Base-by-base conservation (phyloP, 2,888 invertebrate genomes). In the Pasiphila rectangulata region DNA sequence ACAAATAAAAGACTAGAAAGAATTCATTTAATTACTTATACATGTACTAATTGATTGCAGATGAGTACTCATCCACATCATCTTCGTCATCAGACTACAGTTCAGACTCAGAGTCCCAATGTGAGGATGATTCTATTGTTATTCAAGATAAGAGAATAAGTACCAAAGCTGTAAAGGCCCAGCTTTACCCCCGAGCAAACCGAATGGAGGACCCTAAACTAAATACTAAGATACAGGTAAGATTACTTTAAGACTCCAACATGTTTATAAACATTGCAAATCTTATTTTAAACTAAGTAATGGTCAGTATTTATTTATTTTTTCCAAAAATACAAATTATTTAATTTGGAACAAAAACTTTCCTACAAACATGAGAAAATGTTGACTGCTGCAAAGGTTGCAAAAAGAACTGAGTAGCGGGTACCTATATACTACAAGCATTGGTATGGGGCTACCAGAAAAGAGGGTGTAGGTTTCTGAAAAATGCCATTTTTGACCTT, bases 201-300 rank as follows among this genome's bases (percentile, higher is more conserved):
- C 70, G 89, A 32, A 83, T 80, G 76, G 87, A 88, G 52, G 80
- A 86, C 34, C 87, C 88, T 34, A 71, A 68, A 50, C 62, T 89
- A 30, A 86, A 84, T 59, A 65, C 64, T 61, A 66, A 64, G 25
- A 57, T 84, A 50, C 79, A 83, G 78, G 87, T 86, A 69, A 43
- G 12, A 12, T 12, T 25, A 12, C 9, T 25, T 5, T 25, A n/a
- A 0, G 2, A 46, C 3, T 5, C 15, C 4, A 9, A 24, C 20
- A 3, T 12, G 12, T 6, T 3, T 10, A 27, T 13, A n/a, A 15
- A 10, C 24, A n/a, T n/a, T n/a, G n/a, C n/a, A n/a, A n/a, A n/a
- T n/a, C n/a, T n/a, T n/a, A n/a, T n/a, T n/a, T n/a, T n/a, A n/a
- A n/a, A n/a, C n/a, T n/a, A n/a, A n/a, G n/a, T n/a, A n/a, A n/a